Percentiles rank a stretch among this genome's conserved stretches.
These are phyloP conservation scores for Rotaria magnacalcarata DNA, from an alignment of 2,888 invertebrate genomes.

Conservation along the genomic window DNA sequence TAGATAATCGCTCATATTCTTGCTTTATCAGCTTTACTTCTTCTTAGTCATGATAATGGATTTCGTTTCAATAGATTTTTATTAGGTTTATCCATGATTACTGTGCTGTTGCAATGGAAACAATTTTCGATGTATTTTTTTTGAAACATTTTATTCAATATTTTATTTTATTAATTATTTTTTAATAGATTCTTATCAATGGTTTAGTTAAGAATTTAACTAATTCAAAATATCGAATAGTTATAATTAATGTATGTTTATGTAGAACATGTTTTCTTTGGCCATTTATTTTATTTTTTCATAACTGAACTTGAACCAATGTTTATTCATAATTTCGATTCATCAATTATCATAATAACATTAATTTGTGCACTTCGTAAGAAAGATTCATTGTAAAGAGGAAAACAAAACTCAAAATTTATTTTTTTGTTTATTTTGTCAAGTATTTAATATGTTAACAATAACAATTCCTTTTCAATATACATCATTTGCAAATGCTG, in stretches of 20 bases:
- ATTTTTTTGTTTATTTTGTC: neutral
- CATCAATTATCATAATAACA: neutral
- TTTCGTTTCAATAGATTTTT: constrained; percentile 31
- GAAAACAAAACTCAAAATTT: neutral
- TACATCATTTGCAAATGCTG: neutral
- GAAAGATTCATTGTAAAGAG: neutral
- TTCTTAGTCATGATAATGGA: neutral
- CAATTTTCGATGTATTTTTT: constrained; percentile 14
- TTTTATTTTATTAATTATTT: neutral
- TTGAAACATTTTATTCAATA: neutral
- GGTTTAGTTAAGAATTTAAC: constrained; percentile 1
- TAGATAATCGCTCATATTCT: constrained; percentile 28
- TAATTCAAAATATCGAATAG: neutral
- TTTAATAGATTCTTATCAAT: neutral
- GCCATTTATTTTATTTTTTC: neutral
- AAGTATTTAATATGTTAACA: neutral
- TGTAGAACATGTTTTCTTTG: neutral
- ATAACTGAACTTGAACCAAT: constrained; percentile 4
- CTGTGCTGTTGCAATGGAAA: neutral
- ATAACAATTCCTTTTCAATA: neutral
- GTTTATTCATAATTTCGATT: neutral
- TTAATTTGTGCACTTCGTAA: neutral
- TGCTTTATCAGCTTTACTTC: neutral
- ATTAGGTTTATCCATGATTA: neutral
- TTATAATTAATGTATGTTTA: constrained; percentile 20